phyloP scores from a whole-genome alignment of 2,888 invertebrate genomes.

The Xanthostigma xanthostigma region DNA sequence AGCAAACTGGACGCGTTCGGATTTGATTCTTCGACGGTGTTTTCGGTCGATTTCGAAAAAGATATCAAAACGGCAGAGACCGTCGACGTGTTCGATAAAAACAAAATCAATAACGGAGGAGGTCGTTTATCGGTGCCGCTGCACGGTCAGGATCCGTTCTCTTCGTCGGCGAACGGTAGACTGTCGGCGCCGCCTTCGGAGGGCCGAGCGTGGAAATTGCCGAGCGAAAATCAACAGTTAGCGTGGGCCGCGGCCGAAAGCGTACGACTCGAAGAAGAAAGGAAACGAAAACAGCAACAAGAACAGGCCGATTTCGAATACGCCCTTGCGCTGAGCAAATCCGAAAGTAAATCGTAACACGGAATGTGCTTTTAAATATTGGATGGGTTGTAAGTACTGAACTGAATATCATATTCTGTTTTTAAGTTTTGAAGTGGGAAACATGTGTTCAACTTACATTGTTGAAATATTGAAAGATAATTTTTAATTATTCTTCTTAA shows the following conservation, averaged over 20 bases:
- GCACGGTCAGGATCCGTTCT: constrained; percentile 13
- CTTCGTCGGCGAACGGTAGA: constrained; percentile 21
- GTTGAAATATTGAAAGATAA: constrained; percentile 1
- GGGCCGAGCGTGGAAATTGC: constrained; percentile 20
- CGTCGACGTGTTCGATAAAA: not conserved
- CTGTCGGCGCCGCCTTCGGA: constrained; percentile 20
- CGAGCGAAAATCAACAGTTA: constrained; percentile 51
- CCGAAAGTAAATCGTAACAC: constrained; percentile 21
- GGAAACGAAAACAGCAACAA: constrained; percentile 35
- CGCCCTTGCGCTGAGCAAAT: constrained; percentile 52
- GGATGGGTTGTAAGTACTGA: not conserved
- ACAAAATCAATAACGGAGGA: constrained; percentile 4
- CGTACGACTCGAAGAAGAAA: constrained; percentile 42
- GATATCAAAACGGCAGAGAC: not conserved
- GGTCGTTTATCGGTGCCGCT: constrained; percentile 18
- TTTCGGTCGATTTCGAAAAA: not conserved
- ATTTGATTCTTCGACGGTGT: constrained; percentile 21
- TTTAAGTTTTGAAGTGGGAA: not conserved
- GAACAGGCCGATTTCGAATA: constrained; percentile 61
- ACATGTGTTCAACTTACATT: constrained; percentile 1
- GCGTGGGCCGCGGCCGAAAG: constrained; percentile 63
- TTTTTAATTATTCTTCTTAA: not conserved
- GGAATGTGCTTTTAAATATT: not conserved
- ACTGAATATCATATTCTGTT: not conserved
- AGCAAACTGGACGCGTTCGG: constrained; percentile 37